Percentiles rank a stretch among this genome's conserved stretches.
phyloP scores from a whole-genome alignment of 30 jellyfish, hydroid and myxozoan species.

The Cassiopea xamachana region DNA sequence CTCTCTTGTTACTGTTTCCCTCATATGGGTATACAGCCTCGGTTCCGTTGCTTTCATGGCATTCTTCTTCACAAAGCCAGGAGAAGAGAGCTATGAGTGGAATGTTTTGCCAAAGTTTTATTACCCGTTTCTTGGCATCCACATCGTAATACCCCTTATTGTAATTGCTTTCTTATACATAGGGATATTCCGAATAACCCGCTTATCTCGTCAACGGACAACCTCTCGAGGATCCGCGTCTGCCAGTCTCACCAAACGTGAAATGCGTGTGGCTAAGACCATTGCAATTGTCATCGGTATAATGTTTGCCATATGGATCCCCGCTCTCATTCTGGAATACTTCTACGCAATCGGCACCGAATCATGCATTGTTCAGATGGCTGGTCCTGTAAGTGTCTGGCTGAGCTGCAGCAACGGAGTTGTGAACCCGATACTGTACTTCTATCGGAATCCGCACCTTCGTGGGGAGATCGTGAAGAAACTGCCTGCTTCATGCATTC shows the following conservation, averaged over 20 bases:
- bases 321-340: slow-evolving; percentile 68
- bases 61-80: slow-evolving; percentile 41
- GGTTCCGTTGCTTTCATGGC: slow-evolving; percentile 60
- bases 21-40: slow-evolving; percentile 67
- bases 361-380: slow-evolving; percentile 71
- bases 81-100: slow-evolving; percentile 73
- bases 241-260: slow-evolving; percentile 47
- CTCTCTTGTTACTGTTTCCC: background rate
- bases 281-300: slow-evolving; percentile 63
- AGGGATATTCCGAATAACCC: slow-evolving; percentile 39
- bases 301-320: slow-evolving; percentile 72
- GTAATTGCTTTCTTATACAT: slow-evolving; percentile 38
- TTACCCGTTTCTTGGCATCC: slow-evolving; percentile 76
- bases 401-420: slow-evolving; percentile 71
- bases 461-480: slow-evolving; percentile 64
- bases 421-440: slow-evolving; percentile 68
- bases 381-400: slow-evolving; percentile 85
- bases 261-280: slow-evolving; percentile 68
- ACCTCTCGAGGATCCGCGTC: slow-evolving; percentile 24
- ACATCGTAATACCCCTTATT: slow-evolving; percentile 61
- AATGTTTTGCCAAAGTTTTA: slow-evolving; percentile 59
- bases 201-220: slow-evolving; percentile 25
- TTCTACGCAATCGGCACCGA: slow-evolving; percentile 70
- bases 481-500: slow-evolving; percentile 14
- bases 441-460: slow-evolving; percentile 54